These are phyloP conservation scores for Myioborus melanocephalus DNA, from an alignment of 2,797 vertebrate genomes.

Conservation along the genomic window DNA sequence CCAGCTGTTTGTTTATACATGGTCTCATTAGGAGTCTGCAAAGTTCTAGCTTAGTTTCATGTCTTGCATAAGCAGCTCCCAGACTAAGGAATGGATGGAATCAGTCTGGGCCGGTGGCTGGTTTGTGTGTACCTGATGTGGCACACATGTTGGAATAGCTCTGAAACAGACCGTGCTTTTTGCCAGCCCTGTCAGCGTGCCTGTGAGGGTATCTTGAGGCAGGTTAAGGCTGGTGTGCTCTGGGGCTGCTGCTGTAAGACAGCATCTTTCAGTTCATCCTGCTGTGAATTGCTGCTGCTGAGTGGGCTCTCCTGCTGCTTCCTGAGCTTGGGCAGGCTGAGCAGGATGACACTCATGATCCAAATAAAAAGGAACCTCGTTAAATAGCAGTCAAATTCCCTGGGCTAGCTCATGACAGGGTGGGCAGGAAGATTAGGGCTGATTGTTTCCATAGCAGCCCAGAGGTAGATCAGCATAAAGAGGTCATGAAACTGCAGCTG, in stretches of 20 bases:
- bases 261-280: background rate
- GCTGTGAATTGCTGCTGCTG: background rate
- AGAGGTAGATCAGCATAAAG: background rate
- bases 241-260: background rate
- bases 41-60: background rate
- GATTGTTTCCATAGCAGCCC: background rate
- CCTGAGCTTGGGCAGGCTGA: background rate
- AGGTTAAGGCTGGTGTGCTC: background rate
- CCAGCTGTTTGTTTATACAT: background rate
- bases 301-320: background rate
- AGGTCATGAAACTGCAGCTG: background rate
- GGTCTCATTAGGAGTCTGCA: background rate
- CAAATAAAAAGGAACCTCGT: background rate
- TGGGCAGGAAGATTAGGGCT: background rate
- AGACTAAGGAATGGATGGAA: background rate
- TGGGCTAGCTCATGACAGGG: rapidly evolving
- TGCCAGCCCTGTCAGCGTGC: background rate
- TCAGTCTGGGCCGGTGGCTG: background rate
- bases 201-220: background rate
- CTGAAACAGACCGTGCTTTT: background rate
- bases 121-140: background rate
- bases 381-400: background rate
- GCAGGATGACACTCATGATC: background rate
- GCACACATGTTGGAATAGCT: rapidly evolving
- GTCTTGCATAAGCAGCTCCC: background rate